Base-by-base conservation (phyloP, 2,888 invertebrate species). In the Odontomyia ornata region DNA sequence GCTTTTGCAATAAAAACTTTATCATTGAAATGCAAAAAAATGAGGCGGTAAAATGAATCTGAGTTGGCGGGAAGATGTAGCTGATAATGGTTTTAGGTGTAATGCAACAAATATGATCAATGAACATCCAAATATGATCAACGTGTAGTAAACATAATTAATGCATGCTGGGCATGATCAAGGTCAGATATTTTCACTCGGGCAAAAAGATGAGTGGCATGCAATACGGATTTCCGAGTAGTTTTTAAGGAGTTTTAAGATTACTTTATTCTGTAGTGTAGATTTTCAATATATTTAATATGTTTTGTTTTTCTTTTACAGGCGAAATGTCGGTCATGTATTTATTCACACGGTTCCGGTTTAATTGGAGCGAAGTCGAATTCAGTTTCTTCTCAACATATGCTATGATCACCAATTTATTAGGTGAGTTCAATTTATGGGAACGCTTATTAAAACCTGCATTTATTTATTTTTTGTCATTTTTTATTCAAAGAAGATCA, bases 321-420 rank as follows among this genome's bases (percentile, higher is more conserved):
- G 94, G 94, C 84, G 95, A 95, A 87, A 93, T 95, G 93, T 92
- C 93, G 28, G 94, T 95, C 2, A 89, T 92, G 86, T 95, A 95
- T 85, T 88, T 95, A 76, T 95, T 95, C 84, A 94, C 94, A 36
- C 89, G 95, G 79, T 94, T 91, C 84, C 90, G 93, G 64, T 95
- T 95, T 87, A 94, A 95, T 83, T 95, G 95, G 95, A 92, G 95
- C 83, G 95, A 95, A 87, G 93, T 95, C 47, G 93, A 94, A 84
- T 95, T 91, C 87, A 95, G 95, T 83, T 91, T 95, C 86, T 95
- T 93, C 84, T 94, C 94, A 25, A 94, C 95, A 1, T 95, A 94
- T 84, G 91, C 92, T 79, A 93, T 95, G 93, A 89, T 94, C 80
- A 94, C 93, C 77, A 93, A 93, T 83, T 89, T 94, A 83, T 89